These are phyloP conservation scores for Caligus rogercresseyi DNA, from an alignment of 1,140 invertebrate genomes.

Conservation along the genomic window DNA sequence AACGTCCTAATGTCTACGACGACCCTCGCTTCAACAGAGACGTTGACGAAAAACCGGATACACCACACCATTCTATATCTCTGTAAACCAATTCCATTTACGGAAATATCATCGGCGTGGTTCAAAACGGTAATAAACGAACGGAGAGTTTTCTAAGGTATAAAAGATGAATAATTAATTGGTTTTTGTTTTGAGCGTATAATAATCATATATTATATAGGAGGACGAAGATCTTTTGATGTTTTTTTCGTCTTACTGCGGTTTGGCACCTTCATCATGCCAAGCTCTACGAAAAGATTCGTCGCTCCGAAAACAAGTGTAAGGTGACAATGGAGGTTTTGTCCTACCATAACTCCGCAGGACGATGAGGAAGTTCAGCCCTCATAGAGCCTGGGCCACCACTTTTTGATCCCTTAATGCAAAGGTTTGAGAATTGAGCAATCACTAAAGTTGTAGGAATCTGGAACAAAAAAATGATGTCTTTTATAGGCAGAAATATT, in stretches of 20 bases:
- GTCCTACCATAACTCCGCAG: slow-evolving; percentile 60
- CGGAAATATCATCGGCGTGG: slow-evolving; percentile 53
- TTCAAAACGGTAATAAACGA: slow-evolving; percentile 72
- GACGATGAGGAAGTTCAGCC: slow-evolving; percentile 44
- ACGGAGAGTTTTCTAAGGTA: slow-evolving; percentile 44
- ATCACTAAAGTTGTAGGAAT: background rate
- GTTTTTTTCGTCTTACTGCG: slow-evolving; percentile 67
- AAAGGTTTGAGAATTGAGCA: background rate
- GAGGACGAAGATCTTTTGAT: slow-evolving; percentile 62
- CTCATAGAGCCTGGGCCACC: slow-evolving; percentile 1
- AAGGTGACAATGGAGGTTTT: slow-evolving; percentile 51
- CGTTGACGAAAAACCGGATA: slow-evolving; percentile 58
- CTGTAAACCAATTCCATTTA: slow-evolving; percentile 69
- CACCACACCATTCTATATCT: slow-evolving; percentile 51
- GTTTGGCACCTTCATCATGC: slow-evolving; percentile 63
- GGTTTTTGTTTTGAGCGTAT: slow-evolving; percentile 1
- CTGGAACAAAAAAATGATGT: too few relatives aligned
- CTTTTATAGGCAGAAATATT: too few relatives aligned
- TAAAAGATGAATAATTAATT: background rate
- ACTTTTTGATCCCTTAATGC: background rate
- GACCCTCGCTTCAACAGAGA: slow-evolving; percentile 59
- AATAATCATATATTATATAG: slow-evolving; percentile 22
- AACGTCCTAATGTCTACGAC: slow-evolving; percentile 56
- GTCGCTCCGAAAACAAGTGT: slow-evolving; percentile 63
- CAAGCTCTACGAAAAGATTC: slow-evolving; percentile 63